These are phyloP conservation scores for Bemisia tabaci DNA, from an alignment of 1,140 invertebrate genomes.

Conservation along the genomic window DNA sequence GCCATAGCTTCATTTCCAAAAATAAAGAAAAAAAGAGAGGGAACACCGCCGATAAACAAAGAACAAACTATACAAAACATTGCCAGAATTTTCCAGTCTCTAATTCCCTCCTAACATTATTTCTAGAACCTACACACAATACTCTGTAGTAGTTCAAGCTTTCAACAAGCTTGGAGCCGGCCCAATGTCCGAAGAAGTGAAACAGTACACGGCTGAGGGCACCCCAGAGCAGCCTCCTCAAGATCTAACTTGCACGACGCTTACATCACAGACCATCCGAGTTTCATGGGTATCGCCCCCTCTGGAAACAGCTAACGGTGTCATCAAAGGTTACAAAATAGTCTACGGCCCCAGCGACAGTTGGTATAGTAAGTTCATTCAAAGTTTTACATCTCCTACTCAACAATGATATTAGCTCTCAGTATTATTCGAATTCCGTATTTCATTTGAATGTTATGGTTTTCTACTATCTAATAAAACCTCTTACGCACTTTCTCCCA, in stretches of 20 bases:
- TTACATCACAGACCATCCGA: slow-evolving; percentile 84
- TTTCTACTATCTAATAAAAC: too few relatives aligned
- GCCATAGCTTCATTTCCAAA: too few relatives aligned
- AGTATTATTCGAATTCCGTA: too few relatives aligned
- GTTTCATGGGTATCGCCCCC: slow-evolving; percentile 88
- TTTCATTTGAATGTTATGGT: too few relatives aligned
- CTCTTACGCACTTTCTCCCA: too few relatives aligned
- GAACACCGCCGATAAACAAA: too few relatives aligned
- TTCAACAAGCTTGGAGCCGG: slow-evolving; percentile 90
- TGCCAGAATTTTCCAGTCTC: too few relatives aligned
- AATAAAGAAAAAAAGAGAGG: too few relatives aligned
- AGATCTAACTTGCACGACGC: slow-evolving; percentile 75
- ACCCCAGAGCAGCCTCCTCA: slow-evolving; percentile 86
- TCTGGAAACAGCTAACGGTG: slow-evolving; percentile 75
- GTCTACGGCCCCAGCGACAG: slow-evolving; percentile 83
- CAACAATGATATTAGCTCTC: too few relatives aligned
- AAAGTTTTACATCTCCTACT: not conserved
- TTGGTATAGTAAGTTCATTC: slow-evolving; percentile 71
- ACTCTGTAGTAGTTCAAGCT: slow-evolving; percentile 85
- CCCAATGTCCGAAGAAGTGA: slow-evolving; percentile 75
- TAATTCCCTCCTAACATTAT: too few relatives aligned
- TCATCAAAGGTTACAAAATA: slow-evolving; percentile 93
- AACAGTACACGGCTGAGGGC: slow-evolving; percentile 81
- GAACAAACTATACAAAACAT: too few relatives aligned
- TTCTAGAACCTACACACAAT: slow-evolving; percentile 78